These are phyloP conservation scores for Henricia sp. DNA, from an alignment of 53 echinoderm and acorn worm species.

Conservation along the genomic window DNA sequence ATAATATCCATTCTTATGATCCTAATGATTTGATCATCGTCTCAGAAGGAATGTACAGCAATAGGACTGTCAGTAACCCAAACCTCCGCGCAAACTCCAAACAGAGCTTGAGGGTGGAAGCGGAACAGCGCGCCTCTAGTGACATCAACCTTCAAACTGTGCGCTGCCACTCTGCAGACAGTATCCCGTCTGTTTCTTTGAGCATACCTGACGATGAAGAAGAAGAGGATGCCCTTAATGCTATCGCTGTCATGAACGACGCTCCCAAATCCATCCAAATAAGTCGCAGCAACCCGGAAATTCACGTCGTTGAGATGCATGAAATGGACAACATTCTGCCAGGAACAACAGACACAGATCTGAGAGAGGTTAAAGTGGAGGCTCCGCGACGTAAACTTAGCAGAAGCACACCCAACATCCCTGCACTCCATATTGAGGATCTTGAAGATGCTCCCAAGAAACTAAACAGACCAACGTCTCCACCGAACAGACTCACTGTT, in stretches of 20 bases:
- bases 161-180: constrained; percentile 81
- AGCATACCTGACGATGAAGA: constrained; percentile 58
- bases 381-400: constrained; percentile 35
- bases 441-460: constrained; percentile 30
- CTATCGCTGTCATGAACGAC: constrained; percentile 70
- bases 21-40: constrained; percentile 90
- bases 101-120: constrained; percentile 40
- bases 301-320: constrained; percentile 58
- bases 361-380: constrained; percentile 44
- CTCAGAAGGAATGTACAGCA: constrained; percentile 89
- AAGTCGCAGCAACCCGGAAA: constrained; percentile 63
- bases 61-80: constrained; percentile 85
- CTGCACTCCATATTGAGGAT: constrained; percentile 50
- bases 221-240: constrained; percentile 57
- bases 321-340: constrained; percentile 48
- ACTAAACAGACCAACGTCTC: constrained; percentile 42
- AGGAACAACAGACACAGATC: constrained; percentile 5
- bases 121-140: constrained; percentile 75
- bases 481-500: constrained; percentile 39
- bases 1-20: constrained; percentile 87
- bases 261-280: not conserved
- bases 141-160: constrained; percentile 86
- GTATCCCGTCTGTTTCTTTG: constrained; percentile 74
- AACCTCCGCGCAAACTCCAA: constrained; percentile 69
- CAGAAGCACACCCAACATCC: constrained; percentile 64